Base-by-base conservation (phyloP, 2,797 vertebrate genomes). In the Eutrigla gurnardus region DNA sequence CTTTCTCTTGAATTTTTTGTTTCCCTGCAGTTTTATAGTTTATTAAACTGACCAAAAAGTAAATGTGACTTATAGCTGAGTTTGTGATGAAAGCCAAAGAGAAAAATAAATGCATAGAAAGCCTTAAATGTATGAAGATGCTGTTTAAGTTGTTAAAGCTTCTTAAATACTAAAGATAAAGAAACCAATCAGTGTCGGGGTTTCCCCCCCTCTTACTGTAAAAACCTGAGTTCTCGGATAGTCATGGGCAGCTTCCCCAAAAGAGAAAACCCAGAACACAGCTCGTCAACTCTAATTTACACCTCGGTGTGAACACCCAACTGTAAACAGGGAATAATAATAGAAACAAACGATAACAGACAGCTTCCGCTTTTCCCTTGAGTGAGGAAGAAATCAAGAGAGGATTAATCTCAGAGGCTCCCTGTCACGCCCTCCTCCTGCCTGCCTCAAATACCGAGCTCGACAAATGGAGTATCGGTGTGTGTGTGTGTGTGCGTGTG, bases 331-430 rank as follows among this genome's bases (percentile, higher is more conserved):
- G 59, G 78, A 88, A 83, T 88, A 91, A 90, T 87, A 87, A 91
- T 88, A 93, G 88, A 84, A 91, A 77, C 86, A 87, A 70, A 75
- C 73, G 70, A 82, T 91, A 91, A 84, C 86, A 87, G 85, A 86
- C 78, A 13, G 84, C 82, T 92, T 93, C 91, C 86, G 71, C 77
- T 73, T 86, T 77, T 86, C 87, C 81, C 73, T 62, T 68, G 75
- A 84, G 75, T 77, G 78, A 88, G 89, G 86, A 91, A 91, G 90
- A 93, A 91, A 91, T 93, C 83, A 88, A 86, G 82, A 85, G 90
- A 84, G 84, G 77, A 90, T 91, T 86, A 90, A 91, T 91, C 89
- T 88, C 63, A 73, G 79, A 74, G 76, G 43, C 3, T 2, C 8
- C 42, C 67, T 60, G 70, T 77, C 60, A 75, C 83, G 42, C 85